These are phyloP conservation scores for Torymus texanus DNA, from an alignment of 2,888 invertebrate species.

Conservation along the genomic window DNA sequence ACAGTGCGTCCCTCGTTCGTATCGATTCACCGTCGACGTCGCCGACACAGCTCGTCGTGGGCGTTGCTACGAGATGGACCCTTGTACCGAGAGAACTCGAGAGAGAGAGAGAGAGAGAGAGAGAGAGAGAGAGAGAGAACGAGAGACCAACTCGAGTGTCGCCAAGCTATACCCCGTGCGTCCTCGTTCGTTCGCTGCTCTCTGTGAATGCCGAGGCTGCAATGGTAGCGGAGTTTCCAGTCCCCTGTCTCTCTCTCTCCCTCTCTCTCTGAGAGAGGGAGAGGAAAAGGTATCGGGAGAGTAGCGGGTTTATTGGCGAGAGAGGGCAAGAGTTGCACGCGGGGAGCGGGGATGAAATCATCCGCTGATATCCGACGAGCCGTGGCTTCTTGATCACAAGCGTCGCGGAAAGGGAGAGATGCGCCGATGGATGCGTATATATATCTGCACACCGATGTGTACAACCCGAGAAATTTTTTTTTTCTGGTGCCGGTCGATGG, in stretches of 20 bases:
- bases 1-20: conserved; percentile 66
- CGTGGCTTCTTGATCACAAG: conserved; percentile 41
- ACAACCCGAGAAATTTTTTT: background rate
- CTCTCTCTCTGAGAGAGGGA: conserved; percentile 11
- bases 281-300: conserved; percentile 36
- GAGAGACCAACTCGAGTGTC: conserved; percentile 72
- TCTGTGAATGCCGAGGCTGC: conserved; percentile 6
- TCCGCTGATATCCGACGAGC: conserved; percentile 49
- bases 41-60: conserved; percentile 68
- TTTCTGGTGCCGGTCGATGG: background rate
- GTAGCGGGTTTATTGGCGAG: conserved; percentile 11
- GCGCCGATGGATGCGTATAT: too few species aligned
- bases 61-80: conserved; percentile 76
- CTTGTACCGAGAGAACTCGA: conserved; percentile 67
- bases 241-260: conserved; percentile 14
- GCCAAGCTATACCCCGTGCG: conserved; percentile 71
- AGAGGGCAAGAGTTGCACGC: conserved; percentile 24
- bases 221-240: conserved; percentile 25
- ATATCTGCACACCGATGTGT: too few species aligned
- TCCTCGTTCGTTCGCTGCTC: conserved; percentile 31
- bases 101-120: conserved; percentile 50
- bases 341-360: conserved; percentile 43
- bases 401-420: conserved; percentile 15
- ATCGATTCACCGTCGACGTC: conserved; percentile 53
- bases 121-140: conserved; percentile 58